Base-by-base conservation (phyloP, 2,113 vertebrate species). In the Apteryx owenii region DNA sequence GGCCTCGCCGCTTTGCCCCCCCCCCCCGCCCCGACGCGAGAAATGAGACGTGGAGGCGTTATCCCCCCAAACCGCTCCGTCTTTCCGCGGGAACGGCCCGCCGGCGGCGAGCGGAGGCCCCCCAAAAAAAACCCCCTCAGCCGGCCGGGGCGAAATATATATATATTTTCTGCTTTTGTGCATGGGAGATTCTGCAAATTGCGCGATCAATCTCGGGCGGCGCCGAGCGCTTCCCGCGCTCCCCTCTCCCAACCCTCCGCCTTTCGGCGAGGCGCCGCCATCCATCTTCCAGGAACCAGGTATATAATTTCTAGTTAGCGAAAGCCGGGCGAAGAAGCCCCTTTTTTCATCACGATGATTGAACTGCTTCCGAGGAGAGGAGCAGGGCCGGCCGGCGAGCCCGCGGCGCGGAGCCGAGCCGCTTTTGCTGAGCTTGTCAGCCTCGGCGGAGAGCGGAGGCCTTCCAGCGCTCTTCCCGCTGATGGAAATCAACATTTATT, bases 221-320 rank as follows among this genome's bases (percentile, higher is more conserved):
- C 79, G 51, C 84, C 81, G 73, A 42, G 7, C 4, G 53, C 25
- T 58, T 53, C 58, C 81, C 51, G 36, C 69, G 51, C 62, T 51
- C 50, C 14, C 28, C 29, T 14, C 36, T 10, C 36, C 73, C 29
- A 38, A 66, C 40, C 6, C 33, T 15, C 83, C 9, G 92, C 81
- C 8, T 86, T 90, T 79, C n/a, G 7, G 48, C 36, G 36, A 75
- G 84, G 96, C 56, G 18, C 13, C 18, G 1, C 92, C 53, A 97
- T 98, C 95, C 88, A 93, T 98, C 97, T 97, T 94, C 93, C 68
- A 13, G 83, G 95, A 96, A 95, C 91, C 97, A 97, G 96, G 95
- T 96, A 87, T 71, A 97, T 98, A 68, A 97, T 98, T 98, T 96
- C 97, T 96, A 96, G 96, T 97, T 98, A 98, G 96, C 8, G 28